phyloP scores from a whole-genome alignment of 2,888 invertebrate genomes.

The Eilema caniola region DNA sequence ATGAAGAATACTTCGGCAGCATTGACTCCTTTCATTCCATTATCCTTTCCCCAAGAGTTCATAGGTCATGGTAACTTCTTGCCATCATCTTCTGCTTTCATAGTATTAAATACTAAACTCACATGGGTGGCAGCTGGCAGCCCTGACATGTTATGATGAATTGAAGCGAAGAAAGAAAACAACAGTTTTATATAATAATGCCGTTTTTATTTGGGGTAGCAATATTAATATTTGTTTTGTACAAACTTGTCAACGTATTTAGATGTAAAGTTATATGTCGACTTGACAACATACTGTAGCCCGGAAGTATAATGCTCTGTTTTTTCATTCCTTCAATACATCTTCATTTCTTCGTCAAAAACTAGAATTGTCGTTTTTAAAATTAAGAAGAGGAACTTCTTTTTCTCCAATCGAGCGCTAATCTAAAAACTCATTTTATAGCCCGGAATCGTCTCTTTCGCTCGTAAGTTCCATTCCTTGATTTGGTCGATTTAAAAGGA shows the following conservation, averaged over 20 bases:
- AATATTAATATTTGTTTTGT: slow-evolving; percentile 39
- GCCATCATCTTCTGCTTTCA: too few species aligned
- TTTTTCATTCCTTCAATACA: neutral
- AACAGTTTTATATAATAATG: slow-evolving; percentile 40
- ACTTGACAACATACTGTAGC: neutral
- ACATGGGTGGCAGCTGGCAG: slow-evolving; percentile 1
- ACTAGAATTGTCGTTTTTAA: neutral
- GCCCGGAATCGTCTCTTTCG: neutral
- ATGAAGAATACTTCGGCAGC: too few species aligned
- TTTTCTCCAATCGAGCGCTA: too few species aligned
- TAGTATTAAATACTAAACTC: neutral
- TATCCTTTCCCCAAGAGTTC: too few species aligned
- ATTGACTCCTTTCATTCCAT: too few species aligned
- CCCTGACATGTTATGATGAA: slow-evolving; percentile 35
- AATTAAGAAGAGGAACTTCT: too few species aligned
- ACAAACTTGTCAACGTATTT: slow-evolving; percentile 35
- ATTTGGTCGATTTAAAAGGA: neutral
- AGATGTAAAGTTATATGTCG: neutral
- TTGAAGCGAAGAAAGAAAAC: slow-evolving; percentile 49
- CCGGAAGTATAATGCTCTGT: neutral
- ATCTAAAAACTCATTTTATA: neutral
- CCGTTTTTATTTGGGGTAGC: slow-evolving; percentile 27
- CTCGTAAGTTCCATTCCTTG: neutral
- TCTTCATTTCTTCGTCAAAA: neutral
- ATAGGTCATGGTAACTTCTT: neutral